phyloP scores from a whole-genome alignment of 2,797 vertebrate species.

The Karalla daura region DNA sequence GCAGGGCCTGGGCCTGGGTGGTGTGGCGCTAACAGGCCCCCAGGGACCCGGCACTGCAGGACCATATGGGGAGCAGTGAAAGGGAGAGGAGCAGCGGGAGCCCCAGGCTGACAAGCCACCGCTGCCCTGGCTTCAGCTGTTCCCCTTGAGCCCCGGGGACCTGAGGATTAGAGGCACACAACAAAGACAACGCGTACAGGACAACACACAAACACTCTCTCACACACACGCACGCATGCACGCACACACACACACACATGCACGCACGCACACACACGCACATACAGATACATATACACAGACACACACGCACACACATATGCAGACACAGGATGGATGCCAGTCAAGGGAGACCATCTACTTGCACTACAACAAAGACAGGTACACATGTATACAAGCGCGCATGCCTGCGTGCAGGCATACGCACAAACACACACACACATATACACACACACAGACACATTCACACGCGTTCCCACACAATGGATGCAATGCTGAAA shows the following conservation, averaged over 20 bases:
- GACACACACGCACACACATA: conserved; percentile 14
- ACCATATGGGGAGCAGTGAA: conserved; percentile 85
- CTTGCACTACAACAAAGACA: conserved; percentile 50
- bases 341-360: conserved; percentile 36
- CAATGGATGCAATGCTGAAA: conserved; percentile 19
- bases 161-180: conserved; percentile 83
- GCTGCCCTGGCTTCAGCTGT: conserved; percentile 91
- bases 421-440: conserved; percentile 26
- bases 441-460: conserved; percentile 1
- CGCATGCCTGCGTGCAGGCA: not conserved
- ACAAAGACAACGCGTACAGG: conserved; percentile 75
- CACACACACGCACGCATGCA: conserved; percentile 58
- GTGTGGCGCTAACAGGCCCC: conserved; percentile 81
- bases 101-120: conserved; percentile 90
- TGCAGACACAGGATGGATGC: conserved; percentile 16
- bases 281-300: conserved; percentile 37
- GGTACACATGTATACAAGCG: conserved; percentile 26
- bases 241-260: conserved; percentile 43
- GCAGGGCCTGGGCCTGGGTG: conserved; percentile 76
- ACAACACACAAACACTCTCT: conserved; percentile 48
- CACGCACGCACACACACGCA: conserved; percentile 61
- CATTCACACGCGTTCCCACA: conserved; percentile 18
- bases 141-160: conserved; percentile 93
- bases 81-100: conserved; percentile 86
- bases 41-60: conserved; percentile 74